These are phyloP conservation scores for Chaetura pelagica DNA, from an alignment of 2,113 vertebrate genomes.

Conservation along the genomic window DNA sequence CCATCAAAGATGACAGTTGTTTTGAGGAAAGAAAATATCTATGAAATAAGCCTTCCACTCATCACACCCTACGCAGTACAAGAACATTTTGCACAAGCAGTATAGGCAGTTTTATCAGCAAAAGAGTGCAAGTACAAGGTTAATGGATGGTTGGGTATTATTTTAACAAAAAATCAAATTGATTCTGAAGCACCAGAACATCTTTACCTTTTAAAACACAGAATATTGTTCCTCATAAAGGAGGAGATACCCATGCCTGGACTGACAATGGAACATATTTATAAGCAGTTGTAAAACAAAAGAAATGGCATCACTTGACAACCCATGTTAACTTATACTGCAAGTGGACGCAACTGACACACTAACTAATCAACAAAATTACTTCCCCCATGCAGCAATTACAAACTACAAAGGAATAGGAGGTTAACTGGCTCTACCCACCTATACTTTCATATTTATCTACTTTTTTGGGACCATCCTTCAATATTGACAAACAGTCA, in stretches of 20 bases:
- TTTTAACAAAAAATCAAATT: slow-evolving; percentile 2
- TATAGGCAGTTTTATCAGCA: not conserved
- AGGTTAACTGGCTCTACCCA: not conserved
- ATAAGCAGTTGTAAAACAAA: not conserved
- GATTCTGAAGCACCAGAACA: not conserved
- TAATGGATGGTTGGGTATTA: not conserved
- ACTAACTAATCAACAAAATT: not conserved
- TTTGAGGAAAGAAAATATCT: not conserved
- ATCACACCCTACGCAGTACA: not conserved
- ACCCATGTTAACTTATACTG: not conserved
- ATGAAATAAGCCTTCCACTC: not conserved
- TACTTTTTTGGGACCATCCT: not conserved
- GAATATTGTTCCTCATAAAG: not conserved
- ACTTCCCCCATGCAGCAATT: not conserved
- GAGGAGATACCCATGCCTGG: not conserved
- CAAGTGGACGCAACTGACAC: not conserved
- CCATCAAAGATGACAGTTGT: not conserved
- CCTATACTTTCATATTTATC: not conserved
- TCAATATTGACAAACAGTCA: not conserved
- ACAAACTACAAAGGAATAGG: not conserved
- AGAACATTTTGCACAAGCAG: not conserved
- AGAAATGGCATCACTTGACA: not conserved
- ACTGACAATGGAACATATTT: not conserved
- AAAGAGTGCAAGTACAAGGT: not conserved
- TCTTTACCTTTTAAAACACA: not conserved